Evolutionary conservation across 2,888 invertebrate species (phyloP).

Genomic region (Aelia acuminata): DNA sequence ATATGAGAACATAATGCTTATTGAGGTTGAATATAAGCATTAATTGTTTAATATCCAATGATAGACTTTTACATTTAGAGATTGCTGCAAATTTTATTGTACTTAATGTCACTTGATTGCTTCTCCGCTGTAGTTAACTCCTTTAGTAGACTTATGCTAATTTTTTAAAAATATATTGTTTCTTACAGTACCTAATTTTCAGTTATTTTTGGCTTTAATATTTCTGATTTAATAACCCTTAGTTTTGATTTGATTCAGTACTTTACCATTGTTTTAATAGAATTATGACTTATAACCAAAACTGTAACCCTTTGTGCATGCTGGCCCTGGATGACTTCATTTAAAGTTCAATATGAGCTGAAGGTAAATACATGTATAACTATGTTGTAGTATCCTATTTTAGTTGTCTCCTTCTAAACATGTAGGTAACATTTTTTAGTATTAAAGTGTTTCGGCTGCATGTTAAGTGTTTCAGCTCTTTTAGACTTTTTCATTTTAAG

Average conservation of each 20-base stretch:
- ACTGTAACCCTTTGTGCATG: conserved; percentile 11
- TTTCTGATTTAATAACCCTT: background rate
- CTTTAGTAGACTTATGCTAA: too few relatives aligned
- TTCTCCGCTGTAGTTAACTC: too few relatives aligned
- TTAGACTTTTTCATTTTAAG: background rate
- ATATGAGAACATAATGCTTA: too few relatives aligned
- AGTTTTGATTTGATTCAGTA: background rate
- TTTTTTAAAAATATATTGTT: background rate
- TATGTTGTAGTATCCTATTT: background rate
- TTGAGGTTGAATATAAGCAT: too few relatives aligned
- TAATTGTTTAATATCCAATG: too few relatives aligned
- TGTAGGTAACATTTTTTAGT: background rate
- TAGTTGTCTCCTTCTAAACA: background rate
- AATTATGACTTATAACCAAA: background rate
- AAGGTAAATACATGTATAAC: background rate
- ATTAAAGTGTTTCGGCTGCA: background rate
- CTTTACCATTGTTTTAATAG: background rate
- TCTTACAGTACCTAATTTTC: background rate
- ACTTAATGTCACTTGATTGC: too few relatives aligned
- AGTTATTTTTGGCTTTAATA: background rate
- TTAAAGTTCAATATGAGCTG: background rate
- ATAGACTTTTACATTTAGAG: too few relatives aligned
- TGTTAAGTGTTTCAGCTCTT: background rate
- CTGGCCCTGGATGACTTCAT: conserved; percentile 3
- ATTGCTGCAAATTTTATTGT: too few relatives aligned